Conservation (phyloP, 92 coral and sea anemone genomes). For the Actinostola sp. region DNA sequence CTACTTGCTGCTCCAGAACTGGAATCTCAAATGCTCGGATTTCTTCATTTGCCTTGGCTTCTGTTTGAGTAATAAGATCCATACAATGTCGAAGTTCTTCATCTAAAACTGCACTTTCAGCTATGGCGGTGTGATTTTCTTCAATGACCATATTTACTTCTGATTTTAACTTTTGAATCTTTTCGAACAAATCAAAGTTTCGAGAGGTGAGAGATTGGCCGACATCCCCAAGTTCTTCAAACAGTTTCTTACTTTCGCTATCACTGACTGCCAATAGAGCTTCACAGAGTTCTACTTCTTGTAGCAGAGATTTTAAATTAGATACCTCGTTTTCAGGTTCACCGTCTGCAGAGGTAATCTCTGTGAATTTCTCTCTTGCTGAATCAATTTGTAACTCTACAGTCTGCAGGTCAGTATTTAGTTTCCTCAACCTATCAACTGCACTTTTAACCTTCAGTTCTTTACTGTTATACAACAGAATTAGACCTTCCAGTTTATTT, state of each 20-base stretch:
- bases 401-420: constrained; percentile 34
- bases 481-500: constrained; percentile 37
- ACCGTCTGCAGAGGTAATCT: constrained; percentile 23
- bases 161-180: constrained; percentile 61
- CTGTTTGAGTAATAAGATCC: constrained; percentile 57
- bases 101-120: constrained; percentile 46
- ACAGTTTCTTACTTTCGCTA: constrained; percentile 8
- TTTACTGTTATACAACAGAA: constrained; percentile 27
- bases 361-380: constrained; percentile 28
- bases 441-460: constrained; percentile 32
- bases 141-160: constrained; percentile 44
- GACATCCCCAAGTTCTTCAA: constrained; percentile 25
- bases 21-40: constrained; percentile 19
- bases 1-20: constrained; percentile 45
- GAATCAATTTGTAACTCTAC: constrained; percentile 32
- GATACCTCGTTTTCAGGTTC: constrained; percentile 31
- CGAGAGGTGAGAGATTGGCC: constrained; percentile 35
- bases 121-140: constrained; percentile 40
- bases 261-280: constrained; percentile 26
- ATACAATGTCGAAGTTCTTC: constrained; percentile 59
- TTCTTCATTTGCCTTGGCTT: constrained; percentile 35
- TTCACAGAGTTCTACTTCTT: constrained; percentile 41
- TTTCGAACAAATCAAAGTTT: constrained; percentile 48
- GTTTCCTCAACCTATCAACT: constrained; percentile 13
- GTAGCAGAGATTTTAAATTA: constrained; percentile 39